Evolutionary conservation across 2,113 vertebrate species (phyloP).

Genomic region (Antechinus flavipes): DNA sequence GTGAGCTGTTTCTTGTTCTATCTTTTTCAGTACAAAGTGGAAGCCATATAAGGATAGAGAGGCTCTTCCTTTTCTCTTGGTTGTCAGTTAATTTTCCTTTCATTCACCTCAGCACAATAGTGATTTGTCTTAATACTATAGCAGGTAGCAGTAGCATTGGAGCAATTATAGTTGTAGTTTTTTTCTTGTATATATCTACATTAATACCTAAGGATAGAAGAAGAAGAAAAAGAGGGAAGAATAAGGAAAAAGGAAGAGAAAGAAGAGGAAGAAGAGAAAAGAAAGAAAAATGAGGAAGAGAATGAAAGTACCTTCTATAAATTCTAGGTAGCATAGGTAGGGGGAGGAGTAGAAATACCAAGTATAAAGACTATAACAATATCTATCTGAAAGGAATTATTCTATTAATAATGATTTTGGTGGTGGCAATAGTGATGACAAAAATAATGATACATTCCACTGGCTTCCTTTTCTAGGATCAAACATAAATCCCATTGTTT

Average conservation of each 20-base stretch:
- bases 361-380: not conserved
- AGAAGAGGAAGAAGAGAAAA: too few species aligned
- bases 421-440: not conserved
- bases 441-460: not conserved
- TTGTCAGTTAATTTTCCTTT: too few species aligned
- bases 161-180: not conserved
- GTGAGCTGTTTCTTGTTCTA: too few species aligned
- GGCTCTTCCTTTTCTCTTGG: too few species aligned
- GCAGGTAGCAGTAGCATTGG: too few species aligned
- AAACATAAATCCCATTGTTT: not conserved
- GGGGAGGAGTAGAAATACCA: not conserved
- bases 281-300: too few species aligned
- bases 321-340: not conserved
- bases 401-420: not conserved
- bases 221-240: too few species aligned
- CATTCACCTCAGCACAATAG: too few species aligned
- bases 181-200: not conserved
- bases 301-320: not conserved
- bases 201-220: not conserved
- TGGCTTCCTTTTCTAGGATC: not conserved
- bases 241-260: too few species aligned
- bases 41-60: too few species aligned
- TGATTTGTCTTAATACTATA: not conserved
- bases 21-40: too few species aligned
- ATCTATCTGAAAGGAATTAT: not conserved